These are phyloP conservation scores for Periplaneta americana DNA, from an alignment of 1,140 invertebrate genomes.

Conservation along the genomic window DNA sequence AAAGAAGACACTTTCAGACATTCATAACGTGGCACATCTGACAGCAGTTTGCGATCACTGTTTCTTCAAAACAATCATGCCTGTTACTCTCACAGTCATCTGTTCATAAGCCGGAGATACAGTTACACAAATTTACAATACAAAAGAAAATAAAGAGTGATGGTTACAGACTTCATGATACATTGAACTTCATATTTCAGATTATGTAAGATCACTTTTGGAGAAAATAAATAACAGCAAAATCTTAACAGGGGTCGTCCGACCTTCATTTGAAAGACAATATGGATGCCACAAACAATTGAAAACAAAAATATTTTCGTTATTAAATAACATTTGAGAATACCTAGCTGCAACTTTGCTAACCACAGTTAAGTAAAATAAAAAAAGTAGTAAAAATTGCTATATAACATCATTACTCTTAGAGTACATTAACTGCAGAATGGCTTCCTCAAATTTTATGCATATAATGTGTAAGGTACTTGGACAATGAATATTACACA, in stretches of 20 bases:
- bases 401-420: not conserved
- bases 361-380: not conserved
- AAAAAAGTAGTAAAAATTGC: not conserved
- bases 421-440: not conserved
- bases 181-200: not conserved
- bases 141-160: not conserved
- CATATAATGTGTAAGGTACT: not conserved
- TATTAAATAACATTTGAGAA: not conserved
- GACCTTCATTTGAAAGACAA: not conserved
- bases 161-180: not conserved
- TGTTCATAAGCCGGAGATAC: not conserved
- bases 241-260: not conserved
- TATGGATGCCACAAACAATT: not conserved
- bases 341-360: not conserved
- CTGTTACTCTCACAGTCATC: not conserved
- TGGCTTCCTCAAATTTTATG: not conserved
- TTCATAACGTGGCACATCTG: not conserved
- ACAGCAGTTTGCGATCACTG: not conserved
- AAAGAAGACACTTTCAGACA: not conserved
- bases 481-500: not conserved
- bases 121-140: not conserved
- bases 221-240: not conserved
- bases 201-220: not conserved
- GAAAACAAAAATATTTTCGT: not conserved
- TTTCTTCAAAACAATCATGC: not conserved